Conservation (phyloP, 1,140 invertebrate species). For the Matsumurasca onukii region DNA sequence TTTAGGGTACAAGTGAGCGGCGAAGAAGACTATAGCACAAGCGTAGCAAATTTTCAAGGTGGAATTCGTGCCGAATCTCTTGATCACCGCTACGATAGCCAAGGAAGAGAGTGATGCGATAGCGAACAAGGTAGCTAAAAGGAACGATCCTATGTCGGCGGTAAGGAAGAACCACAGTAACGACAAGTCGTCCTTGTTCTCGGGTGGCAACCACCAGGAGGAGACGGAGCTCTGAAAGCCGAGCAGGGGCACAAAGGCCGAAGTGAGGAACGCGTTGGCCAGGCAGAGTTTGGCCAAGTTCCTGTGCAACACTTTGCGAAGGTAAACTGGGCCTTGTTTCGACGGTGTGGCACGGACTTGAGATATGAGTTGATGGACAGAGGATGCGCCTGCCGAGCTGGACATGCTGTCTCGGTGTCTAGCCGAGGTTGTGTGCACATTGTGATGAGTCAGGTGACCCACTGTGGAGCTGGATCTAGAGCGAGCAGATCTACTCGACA, state of each 20-base stretch:
- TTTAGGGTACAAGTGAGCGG: slow-evolving; percentile 60
- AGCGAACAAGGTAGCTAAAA: slow-evolving; percentile 55
- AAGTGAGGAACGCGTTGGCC: slow-evolving; percentile 59
- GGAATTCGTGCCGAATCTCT: slow-evolving; percentile 55
- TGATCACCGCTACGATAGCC: slow-evolving; percentile 54
- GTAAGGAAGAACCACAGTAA: slow-evolving; percentile 34
- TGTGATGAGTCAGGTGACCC: slow-evolving; percentile 46
- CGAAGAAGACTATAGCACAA: slow-evolving; percentile 56
- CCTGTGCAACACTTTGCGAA: slow-evolving; percentile 46
- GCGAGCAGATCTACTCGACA: slow-evolving; percentile 55
- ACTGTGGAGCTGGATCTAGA: slow-evolving; percentile 49
- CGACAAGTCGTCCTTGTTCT: slow-evolving; percentile 33
- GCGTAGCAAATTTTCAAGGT: slow-evolving; percentile 53
- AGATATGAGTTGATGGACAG: slow-evolving; percentile 64
- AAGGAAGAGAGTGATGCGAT: slow-evolving; percentile 56
- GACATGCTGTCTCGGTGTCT: slow-evolving; percentile 62
- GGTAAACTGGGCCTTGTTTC: slow-evolving; percentile 49
- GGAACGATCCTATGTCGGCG: slow-evolving; percentile 53
- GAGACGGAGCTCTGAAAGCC: slow-evolving; percentile 53
- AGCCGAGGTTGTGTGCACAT: slow-evolving; percentile 44
- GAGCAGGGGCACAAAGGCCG: slow-evolving; percentile 62
- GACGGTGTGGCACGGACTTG: slow-evolving; percentile 49
- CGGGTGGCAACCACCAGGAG: slow-evolving; percentile 43
- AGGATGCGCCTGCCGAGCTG: slow-evolving; percentile 66
- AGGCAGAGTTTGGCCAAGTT: slow-evolving; percentile 59